These are phyloP conservation scores for Oceanites oceanicus DNA, from an alignment of 2,113 vertebrate species.

Conservation along the genomic window DNA sequence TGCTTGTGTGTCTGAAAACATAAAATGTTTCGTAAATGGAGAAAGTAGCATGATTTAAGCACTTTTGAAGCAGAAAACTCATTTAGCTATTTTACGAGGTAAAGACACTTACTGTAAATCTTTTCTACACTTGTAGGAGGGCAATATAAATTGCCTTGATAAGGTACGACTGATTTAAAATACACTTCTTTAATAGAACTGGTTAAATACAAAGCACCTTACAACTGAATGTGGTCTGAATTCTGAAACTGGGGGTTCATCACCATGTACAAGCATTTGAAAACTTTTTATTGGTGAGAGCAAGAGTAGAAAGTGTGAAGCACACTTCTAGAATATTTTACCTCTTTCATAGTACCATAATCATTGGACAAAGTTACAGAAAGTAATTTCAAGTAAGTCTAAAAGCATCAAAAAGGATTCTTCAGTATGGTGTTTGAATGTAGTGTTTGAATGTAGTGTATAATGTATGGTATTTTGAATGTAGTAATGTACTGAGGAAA, in stretches of 20 bases:
- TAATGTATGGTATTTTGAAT: too few species aligned
- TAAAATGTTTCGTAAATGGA: constrained; percentile 64
- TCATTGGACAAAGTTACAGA: neutral
- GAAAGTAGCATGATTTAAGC: constrained; percentile 71
- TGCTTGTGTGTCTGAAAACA: constrained; percentile 46
- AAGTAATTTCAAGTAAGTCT: neutral
- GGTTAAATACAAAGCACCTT: constrained; percentile 66
- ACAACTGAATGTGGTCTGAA: neutral
- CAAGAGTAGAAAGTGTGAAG: neutral
- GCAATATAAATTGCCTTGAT: constrained; percentile 75
- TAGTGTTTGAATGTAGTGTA: neutral
- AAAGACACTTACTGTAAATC: constrained; percentile 74
- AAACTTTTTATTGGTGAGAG: neutral
- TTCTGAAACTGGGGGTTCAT: neutral
- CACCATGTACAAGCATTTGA: neutral
- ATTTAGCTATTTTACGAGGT: constrained; percentile 77
- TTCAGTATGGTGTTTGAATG: neutral
- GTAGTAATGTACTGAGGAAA: neutral
- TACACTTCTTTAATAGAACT: constrained; percentile 60
- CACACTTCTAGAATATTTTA: neutral
- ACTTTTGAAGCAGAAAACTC: constrained; percentile 76
- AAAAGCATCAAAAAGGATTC: neutral
- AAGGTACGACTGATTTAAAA: constrained; percentile 75
- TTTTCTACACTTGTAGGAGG: constrained; percentile 68
- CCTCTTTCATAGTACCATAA: neutral